Base-by-base conservation (phyloP, 2,888 invertebrate genomes). In the Cephalotes varians region DNA sequence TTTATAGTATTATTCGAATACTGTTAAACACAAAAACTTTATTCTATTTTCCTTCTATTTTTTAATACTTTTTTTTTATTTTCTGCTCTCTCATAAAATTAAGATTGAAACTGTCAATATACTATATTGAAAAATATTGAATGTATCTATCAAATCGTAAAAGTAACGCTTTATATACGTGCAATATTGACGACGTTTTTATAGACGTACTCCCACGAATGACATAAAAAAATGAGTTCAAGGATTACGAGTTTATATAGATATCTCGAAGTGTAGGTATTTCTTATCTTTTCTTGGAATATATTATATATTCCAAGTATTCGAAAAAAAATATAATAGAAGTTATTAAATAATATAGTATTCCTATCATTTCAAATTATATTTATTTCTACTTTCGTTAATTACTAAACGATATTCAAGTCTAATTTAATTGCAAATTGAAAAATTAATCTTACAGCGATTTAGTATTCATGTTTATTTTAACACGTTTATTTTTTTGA, bases 211-310 rank as follows among this genome's bases (percentile, higher is more conserved):
- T 69, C 44, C 28, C 54, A 56, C 44, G 44, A 60, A 25, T 18
- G 31, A 21, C 10, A 51, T n/a, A 44, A 69, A 54, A n/a, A 67
- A 40, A 28, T 47, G 37, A 79, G 31, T 56, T 79, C 71, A 56
- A 56, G 69, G 40, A 51, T 40, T 79, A 80, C 34, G 28, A 44
- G 65, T 28, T n/a, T 28, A 47, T 47, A 21, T 25, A 25, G 15
- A 44, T 44, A n/a, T 25, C 28, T 28, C 6, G n/a, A 67, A 47
- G 28, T n/a, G 47, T 47, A 12, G 47, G 18, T 62, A 28, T 44
- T 28, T 25, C 18, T 47, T 28, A 25, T n/a, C n/a, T n/a, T n/a
- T n/a, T n/a, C n/a, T n/a, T n/a, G 47, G 28, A 44, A 65, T 65
- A 65, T 15, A 0, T 64, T 64, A 40, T 21, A n/a, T n/a, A n/a